phyloP scores from a whole-genome alignment of 2,888 invertebrate genomes.

The Drosophila peninsularis region DNA sequence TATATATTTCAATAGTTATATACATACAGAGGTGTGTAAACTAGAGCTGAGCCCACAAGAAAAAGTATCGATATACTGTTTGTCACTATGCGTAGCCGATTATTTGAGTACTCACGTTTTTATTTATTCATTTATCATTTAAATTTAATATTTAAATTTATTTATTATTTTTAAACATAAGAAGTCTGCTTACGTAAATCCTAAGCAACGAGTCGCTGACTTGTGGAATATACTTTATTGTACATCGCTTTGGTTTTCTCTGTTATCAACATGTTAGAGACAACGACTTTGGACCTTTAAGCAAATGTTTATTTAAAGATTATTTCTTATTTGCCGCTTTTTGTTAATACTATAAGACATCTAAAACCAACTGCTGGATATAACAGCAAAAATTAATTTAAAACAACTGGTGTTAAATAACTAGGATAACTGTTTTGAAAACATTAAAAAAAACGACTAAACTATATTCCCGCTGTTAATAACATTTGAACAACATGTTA shows the following conservation, averaged over 20 bases:
- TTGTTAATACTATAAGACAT: not conserved
- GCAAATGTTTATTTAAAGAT: conserved; percentile 10
- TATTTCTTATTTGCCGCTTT: conserved; percentile 15
- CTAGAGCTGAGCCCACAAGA: not conserved
- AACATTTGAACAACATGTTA: conserved; percentile 22
- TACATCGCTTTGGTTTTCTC: not conserved
- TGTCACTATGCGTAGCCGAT: not conserved
- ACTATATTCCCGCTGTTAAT: conserved; percentile 14
- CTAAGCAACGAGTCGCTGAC: fast-evolving
- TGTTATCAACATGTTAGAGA: conserved; percentile 2
- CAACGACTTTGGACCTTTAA: not conserved
- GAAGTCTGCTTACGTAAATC: not conserved
- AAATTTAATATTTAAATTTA: not conserved
- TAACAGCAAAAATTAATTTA: not conserved
- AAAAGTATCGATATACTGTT: conserved; percentile 6
- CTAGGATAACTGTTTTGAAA: not conserved
- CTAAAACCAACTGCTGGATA: not conserved
- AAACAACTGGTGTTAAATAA: fast-evolving
- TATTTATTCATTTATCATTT: not conserved
- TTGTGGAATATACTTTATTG: not conserved
- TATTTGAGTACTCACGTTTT: not conserved
- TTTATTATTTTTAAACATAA: not conserved
- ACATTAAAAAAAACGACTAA: not conserved
- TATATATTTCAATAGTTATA: not conserved
- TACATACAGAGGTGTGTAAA: not conserved